phyloP scores from a whole-genome alignment of 1,140 invertebrate genomes.

The Psix sp. region DNA sequence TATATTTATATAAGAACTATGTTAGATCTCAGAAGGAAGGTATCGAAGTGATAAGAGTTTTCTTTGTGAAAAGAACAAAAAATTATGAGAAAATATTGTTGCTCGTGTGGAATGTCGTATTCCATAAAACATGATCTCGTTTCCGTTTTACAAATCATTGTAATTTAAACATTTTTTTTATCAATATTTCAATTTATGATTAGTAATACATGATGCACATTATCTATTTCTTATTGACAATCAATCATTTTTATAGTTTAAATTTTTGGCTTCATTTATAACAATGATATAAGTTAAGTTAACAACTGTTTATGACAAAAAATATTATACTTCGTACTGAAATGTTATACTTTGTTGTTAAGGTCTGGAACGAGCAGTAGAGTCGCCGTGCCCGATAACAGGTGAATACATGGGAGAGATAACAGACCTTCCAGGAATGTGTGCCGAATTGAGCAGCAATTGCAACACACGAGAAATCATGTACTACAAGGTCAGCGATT shows the following conservation, averaged over 20 bases:
- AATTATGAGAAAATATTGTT: background rate
- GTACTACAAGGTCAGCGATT: slow-evolving; percentile 84
- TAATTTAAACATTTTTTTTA: too few relatives aligned
- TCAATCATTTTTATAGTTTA: too few relatives aligned
- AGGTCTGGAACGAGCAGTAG: slow-evolving; percentile 77
- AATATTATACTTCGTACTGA: slow-evolving; percentile 6
- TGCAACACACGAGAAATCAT: slow-evolving; percentile 84
- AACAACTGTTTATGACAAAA: background rate
- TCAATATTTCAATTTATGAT: too few relatives aligned
- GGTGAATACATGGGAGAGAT: slow-evolving; percentile 83
- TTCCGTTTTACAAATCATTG: too few relatives aligned
- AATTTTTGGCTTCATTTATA: too few relatives aligned
- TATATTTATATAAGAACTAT: slow-evolving; percentile 37
- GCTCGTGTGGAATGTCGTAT: too few relatives aligned
- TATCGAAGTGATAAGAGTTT: slow-evolving; percentile 27
- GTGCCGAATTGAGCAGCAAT: slow-evolving; percentile 85
- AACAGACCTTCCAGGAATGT: slow-evolving; percentile 81
- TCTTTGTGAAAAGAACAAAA: slow-evolving; percentile 6
- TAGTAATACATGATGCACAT: too few relatives aligned
- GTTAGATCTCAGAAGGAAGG: slow-evolving; percentile 24
- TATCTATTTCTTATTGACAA: too few relatives aligned
- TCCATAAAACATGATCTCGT: too few relatives aligned
- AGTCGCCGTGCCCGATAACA: slow-evolving; percentile 82
- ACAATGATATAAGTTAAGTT: too few relatives aligned
- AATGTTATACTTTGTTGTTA: slow-evolving; percentile 48